Conservation (phyloP, 1,140 invertebrate genomes). For the Apis cerana region DNA sequence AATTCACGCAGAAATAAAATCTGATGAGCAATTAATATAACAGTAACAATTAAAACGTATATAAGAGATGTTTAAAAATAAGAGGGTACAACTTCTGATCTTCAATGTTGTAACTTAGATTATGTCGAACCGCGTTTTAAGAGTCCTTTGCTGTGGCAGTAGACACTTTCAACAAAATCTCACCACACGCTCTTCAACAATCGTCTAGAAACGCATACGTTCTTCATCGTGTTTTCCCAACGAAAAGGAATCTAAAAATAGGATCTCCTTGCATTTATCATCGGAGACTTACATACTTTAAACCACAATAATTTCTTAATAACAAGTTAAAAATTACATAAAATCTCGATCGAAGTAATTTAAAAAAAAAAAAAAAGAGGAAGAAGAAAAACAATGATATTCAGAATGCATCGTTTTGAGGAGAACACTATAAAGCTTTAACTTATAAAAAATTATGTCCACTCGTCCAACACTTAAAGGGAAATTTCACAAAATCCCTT, state of each 20-base stretch:
- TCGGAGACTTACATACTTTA: not conserved
- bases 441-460: conserved; percentile 18
- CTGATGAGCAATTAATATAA: conserved; percentile 35
- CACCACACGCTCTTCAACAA: not conserved
- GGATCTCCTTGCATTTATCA: not conserved
- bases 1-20: conserved; percentile 48
- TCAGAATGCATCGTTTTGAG: not conserved
- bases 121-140: conserved; percentile 25
- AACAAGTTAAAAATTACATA: conserved; percentile 3
- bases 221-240: not conserved
- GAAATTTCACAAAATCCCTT: not conserved
- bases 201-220: not conserved
- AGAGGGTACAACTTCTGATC: conserved; percentile 24
- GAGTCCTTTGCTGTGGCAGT: conserved; percentile 6
- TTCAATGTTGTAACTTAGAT: not conserved
- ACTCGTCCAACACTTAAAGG: conserved; percentile 1
- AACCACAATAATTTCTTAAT: conserved; percentile 19
- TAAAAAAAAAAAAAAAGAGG: not conserved
- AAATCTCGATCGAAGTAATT: conserved; percentile 10
- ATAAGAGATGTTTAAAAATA: not conserved
- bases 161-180: conserved; percentile 16
- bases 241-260: conserved; percentile 27
- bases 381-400: not conserved
- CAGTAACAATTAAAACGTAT: conserved; percentile 35
- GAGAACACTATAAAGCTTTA: conserved; percentile 12